Evolutionary conservation across 2,113 vertebrate species (phyloP), one percentile per base, ranked within the genome.

Genomic region (Eclectus roratus): DNA sequence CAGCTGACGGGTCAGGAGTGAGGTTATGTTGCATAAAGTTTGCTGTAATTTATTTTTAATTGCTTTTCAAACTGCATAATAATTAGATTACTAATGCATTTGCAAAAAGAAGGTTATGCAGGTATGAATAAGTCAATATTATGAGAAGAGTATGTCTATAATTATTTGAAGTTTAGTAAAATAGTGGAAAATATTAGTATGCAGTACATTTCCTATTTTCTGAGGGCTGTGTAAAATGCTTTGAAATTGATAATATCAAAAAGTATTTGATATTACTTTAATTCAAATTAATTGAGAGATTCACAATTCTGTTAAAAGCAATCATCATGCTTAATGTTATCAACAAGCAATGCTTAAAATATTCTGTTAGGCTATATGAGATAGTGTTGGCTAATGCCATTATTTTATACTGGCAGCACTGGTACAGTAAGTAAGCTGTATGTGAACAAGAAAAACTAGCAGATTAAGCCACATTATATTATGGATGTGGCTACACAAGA

Each of bases 1-100:
- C 25, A 66, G 28, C 11, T 61, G 56, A 69, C 52, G 11, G 41
- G 21, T 88, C 68, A 70, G 37, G 49, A 94, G 37, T 58, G 35
- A 88, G 41, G 37, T 53, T 92, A 88, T 72, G 31, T 56, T 82
- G 53, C 58, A 87, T 89, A 29, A 87, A 65, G 37, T 69, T 88
- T 91, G 9, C 41, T 80, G 29, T 80, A 95, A 76, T 89, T 91
- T 89, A 31, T 61, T 89, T 93, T 95, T 82, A 87, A 69, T 89
- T 89, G 46, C 33, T 91, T 94, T 89, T 65, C 79, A 88, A 77
- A 66, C n/a, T 28, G 21, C 27, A 65, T 81, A 80, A 78, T 84
- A 64, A 85, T 91, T 83, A 74, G 4, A 14, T 63, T 77, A 33
- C 46, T 61, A 77, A 83, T 85, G 37, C 13, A 80, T 93, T 93